Percentiles rank a stretch among this genome's conserved stretches.
Conservation (phyloP, 1,140 invertebrate species). For the Cepaea nemoralis region DNA sequence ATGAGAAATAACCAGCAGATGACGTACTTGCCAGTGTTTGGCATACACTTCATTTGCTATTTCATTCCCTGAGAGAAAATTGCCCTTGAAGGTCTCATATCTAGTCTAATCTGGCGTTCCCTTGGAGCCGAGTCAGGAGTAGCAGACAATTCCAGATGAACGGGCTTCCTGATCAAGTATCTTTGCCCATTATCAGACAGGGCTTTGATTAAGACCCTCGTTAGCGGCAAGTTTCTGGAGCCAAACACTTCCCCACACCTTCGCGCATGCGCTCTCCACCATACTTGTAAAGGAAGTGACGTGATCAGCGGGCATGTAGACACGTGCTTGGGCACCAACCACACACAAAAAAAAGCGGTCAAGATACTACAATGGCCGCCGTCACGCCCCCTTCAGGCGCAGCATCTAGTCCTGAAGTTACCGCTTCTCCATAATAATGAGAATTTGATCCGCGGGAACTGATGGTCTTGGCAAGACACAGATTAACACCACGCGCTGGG, state of each 20-base stretch:
- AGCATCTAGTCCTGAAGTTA: not conserved
- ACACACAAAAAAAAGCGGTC: not conserved
- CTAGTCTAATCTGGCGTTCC: conserved; percentile 5
- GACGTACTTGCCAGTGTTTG: not conserved
- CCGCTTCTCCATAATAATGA: conserved; percentile 9
- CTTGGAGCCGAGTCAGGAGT: not conserved
- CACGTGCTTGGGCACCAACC: not conserved
- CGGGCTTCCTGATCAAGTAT: conserved; percentile 10
- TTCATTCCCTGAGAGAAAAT: not conserved
- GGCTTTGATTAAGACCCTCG: conserved; percentile 15
- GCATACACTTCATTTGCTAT: not conserved
- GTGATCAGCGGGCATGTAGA: not conserved
- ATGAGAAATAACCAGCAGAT: not conserved
- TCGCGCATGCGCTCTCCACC: conserved; percentile 10
- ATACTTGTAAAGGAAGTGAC: conserved; percentile 10
- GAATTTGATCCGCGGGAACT: not conserved
- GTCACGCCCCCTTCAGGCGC: conserved; percentile 8
- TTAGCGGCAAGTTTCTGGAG: not conserved
- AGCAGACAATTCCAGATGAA: conserved; percentile 2
- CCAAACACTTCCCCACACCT: conserved; percentile 5
- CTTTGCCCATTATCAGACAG: not conserved
- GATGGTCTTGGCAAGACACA: not conserved
- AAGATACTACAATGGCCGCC: not conserved
- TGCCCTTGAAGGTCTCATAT: not conserved
- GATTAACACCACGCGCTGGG: not conserved